These are phyloP conservation scores for Arvicanthis niloticus DNA, from an alignment of 2,113 vertebrate genomes.

Conservation along the genomic window DNA sequence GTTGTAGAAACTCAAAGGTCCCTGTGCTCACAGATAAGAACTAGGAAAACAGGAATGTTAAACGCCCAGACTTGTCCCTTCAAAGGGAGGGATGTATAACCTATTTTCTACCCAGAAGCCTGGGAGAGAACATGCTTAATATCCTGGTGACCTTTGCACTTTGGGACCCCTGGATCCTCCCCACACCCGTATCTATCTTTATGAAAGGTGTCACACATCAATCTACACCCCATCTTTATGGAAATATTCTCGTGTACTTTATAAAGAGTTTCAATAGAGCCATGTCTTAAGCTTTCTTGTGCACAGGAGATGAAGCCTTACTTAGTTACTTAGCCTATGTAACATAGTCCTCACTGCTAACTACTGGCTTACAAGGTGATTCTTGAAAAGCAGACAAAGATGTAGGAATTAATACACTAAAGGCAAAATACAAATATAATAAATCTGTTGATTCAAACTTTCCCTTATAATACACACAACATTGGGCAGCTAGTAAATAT, in stretches of 20 bases:
- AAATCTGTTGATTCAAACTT: background rate
- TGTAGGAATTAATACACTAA: background rate
- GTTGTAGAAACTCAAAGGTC: background rate
- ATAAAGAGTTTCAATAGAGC: background rate
- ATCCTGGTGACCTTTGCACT: background rate
- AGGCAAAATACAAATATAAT: background rate
- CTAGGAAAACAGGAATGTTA: background rate
- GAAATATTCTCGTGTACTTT: background rate
- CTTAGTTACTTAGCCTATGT: background rate
- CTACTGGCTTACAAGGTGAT: conserved; percentile 23
- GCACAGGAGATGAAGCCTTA: background rate
- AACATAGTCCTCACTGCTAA: background rate
- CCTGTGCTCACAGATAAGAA: background rate
- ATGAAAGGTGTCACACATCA: background rate
- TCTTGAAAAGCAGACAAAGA: background rate
- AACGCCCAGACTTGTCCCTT: background rate
- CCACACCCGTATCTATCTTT: background rate
- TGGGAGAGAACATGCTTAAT: background rate
- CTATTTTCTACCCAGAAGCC: background rate
- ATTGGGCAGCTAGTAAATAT: background rate
- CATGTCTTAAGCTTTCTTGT: background rate
- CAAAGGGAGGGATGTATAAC: background rate
- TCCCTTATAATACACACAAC: conserved; percentile 23
- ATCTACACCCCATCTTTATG: too few relatives aligned
- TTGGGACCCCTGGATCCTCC: background rate